Evolutionary conservation across 1,140 invertebrate species (phyloP).

Genomic region (Cecropterus lyciades): DNA sequence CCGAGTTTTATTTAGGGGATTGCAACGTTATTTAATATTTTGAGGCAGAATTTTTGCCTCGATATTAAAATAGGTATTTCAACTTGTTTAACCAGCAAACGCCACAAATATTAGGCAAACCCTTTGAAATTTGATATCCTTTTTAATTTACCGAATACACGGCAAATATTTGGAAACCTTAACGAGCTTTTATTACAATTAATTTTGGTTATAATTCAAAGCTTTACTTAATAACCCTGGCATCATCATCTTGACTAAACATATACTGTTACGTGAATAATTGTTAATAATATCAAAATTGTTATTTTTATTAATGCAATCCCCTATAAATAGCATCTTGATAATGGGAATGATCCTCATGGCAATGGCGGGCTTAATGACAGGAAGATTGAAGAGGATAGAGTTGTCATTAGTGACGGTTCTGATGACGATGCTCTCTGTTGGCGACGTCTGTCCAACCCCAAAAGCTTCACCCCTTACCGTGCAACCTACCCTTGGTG

Average conservation of each 20-base stretch:
- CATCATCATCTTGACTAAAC: background rate
- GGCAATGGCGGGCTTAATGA: constrained; percentile 45
- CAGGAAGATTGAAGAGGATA: constrained; percentile 38
- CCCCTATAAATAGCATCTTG: constrained; percentile 42
- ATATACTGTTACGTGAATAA: background rate
- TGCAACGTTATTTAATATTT: constrained; percentile 19
- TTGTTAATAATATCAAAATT: background rate
- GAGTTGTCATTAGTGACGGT: constrained; percentile 37
- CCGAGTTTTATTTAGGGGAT: constrained; percentile 35
- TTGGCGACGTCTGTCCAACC: constrained; percentile 62
- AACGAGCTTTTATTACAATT: constrained; percentile 2
- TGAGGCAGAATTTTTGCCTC: background rate
- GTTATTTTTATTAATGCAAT: constrained; percentile 39
- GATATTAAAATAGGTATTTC: too few species aligned
- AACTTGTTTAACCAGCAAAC: constrained; percentile 1
- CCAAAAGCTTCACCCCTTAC: constrained; percentile 84
- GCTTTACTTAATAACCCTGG: background rate
- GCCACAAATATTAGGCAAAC: constrained; percentile 3
- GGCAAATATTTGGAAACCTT: constrained; percentile 19
- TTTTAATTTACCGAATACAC: background rate
- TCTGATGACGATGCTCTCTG: constrained; percentile 56
- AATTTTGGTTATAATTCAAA: background rate
- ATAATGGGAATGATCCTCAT: constrained; percentile 45
- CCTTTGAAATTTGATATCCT: constrained; percentile 2
- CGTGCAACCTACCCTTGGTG: constrained; percentile 88